A percentile compares a stretch with the other conserved stretches of the same genome.
phyloP scores from a whole-genome alignment of 2,797 vertebrate species.

The Poecilia wingei region DNA sequence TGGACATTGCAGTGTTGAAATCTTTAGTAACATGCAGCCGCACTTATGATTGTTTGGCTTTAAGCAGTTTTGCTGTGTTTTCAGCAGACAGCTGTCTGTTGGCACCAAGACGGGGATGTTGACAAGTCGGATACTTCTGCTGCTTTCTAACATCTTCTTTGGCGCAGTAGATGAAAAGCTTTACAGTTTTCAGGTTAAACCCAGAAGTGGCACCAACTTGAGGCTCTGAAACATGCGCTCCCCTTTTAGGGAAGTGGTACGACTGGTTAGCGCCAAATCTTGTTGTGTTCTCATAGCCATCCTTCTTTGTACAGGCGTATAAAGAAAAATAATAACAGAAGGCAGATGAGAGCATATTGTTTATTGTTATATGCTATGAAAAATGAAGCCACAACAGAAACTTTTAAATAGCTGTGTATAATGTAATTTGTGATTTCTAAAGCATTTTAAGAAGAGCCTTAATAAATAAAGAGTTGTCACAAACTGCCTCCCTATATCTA shows the following conservation, averaged over 20 bases:
- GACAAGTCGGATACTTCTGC: neutral
- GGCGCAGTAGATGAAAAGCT: neutral
- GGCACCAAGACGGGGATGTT: neutral
- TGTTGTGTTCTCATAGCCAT: neutral
- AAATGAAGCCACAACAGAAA: conserved; percentile 31
- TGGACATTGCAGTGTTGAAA: neutral
- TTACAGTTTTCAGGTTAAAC: neutral
- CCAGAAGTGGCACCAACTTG: neutral
- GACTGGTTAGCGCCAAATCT: neutral
- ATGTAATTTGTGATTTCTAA: conserved; percentile 18
- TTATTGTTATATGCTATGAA: conserved; percentile 17
- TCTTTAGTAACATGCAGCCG: neutral
- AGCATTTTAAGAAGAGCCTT: conserved; percentile 10
- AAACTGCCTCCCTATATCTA: conserved; percentile 15
- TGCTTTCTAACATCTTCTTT: neutral
- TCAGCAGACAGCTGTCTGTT: neutral
- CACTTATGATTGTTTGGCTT: neutral
- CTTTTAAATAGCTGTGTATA: conserved; percentile 19
- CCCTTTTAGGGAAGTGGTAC: neutral
- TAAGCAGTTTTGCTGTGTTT: neutral
- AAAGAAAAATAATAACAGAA: conserved; percentile 24
- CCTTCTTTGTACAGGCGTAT: conserved; percentile 4
- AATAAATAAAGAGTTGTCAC: conserved; percentile 27
- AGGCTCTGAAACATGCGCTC: neutral
- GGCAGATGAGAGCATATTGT: conserved; percentile 33